Conservation (phyloP, 2,113 vertebrate genomes). For the Setophaga petechia region DNA sequence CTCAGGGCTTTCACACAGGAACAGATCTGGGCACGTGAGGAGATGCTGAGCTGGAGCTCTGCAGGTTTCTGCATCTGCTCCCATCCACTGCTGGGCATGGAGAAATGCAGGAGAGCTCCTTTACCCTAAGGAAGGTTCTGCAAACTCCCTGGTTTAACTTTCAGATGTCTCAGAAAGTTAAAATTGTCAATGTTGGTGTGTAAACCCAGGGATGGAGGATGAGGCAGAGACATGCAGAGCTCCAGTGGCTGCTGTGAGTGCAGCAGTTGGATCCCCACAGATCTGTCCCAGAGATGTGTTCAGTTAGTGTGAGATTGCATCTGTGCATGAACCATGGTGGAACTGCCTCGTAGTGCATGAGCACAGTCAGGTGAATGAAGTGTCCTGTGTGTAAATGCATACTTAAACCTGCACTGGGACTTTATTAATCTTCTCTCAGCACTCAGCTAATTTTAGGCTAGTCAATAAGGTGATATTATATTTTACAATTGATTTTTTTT, state of each 20-base stretch:
- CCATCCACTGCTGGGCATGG: not conserved
- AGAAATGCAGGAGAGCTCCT: not conserved
- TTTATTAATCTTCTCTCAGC: constrained; percentile 77
- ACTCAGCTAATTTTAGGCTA: constrained; percentile 81
- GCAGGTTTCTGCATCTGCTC: not conserved
- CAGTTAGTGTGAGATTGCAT: constrained; percentile 33
- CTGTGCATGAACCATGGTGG: constrained; percentile 9
- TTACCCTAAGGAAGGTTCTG: not conserved
- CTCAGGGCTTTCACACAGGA: not conserved
- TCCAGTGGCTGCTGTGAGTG: not conserved
- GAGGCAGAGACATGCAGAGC: not conserved
- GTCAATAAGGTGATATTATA: constrained; percentile 84
- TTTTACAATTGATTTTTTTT: constrained; percentile 81
- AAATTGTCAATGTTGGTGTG: not conserved
- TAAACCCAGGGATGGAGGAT: not conserved
- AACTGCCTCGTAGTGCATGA: constrained; percentile 12
- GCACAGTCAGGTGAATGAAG: constrained; percentile 36
- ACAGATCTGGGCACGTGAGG: not conserved
- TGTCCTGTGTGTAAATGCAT: constrained; percentile 46
- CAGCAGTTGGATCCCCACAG: not conserved
- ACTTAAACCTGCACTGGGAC: constrained; percentile 56
- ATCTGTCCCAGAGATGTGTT: not conserved
- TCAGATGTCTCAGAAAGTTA: not conserved
- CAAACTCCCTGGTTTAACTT: not conserved
- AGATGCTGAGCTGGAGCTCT: not conserved